Evolutionary conservation across 1,140 invertebrate species (phyloP), one percentile per base, ranked within the genome.

Genomic region (Phenacoccus solenopsis): DNA sequence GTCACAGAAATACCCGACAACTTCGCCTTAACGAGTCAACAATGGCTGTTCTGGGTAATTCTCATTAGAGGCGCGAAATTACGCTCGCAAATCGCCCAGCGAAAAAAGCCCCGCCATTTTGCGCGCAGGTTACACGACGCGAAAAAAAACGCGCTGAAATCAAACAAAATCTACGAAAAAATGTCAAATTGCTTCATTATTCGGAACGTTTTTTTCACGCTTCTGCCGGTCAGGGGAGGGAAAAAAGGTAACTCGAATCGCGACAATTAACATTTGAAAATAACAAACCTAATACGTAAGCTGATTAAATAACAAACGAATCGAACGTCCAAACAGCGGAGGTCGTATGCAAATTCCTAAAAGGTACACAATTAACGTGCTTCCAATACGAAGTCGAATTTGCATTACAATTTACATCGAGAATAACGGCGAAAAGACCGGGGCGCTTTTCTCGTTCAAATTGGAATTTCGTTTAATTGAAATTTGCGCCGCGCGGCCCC

Each of bases 381-480:
- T 49, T 49, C 38, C 38, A 49, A 49, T 49, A 49, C 38, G 38
- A 49, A 49, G 38, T 49, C 38, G 38, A 49, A 49, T 49, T 49
- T 49, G 38, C 38, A 49, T 49, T 49, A 49, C 38, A 49, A 49
- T 49, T 49, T 49, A 49, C 38, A 49, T 49, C 38, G 38, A 49
- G 38, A 49, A 49, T 49, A 49, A 49, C 38, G n/a, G n/a, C 38
- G 38, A 49, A 49, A 49, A 49, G 38, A 49, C 38, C 38, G 5
- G n/a, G 38, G 38, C 38, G 38, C n/a, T n/a, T n/a, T n/a, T 49
- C 38, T 49, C 38, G 38, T 49, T 49, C 38, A 49, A 49, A 49
- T 49, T 49, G 38, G 38, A 49, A 49, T 49, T 49, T 49, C 38
- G 38, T 49, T 49, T 49, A 49, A 49, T 49, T 49, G 38, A 49